Base-by-base conservation (phyloP, 2,888 invertebrate genomes). In the Pantelozetes paolii region DNA sequence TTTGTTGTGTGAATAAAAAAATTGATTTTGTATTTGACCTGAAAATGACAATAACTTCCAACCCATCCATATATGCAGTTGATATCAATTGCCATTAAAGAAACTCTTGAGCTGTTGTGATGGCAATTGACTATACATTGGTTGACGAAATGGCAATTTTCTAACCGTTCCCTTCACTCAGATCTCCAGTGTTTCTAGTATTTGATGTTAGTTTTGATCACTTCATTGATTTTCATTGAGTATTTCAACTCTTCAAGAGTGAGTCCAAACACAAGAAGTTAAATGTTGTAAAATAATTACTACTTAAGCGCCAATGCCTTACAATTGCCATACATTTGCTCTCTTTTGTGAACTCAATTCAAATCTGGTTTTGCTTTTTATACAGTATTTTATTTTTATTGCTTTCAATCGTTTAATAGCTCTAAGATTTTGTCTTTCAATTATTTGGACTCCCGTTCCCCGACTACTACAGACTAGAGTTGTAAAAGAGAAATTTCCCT, bases 191-290 rank as follows among this genome's bases (percentile, higher is more conserved):
- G 32, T 64, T 64, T 30, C n/a, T 15, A 18, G 18, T 36, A 67
- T 36, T 67, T 40, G 67, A 42, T 32, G 32, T 67, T 26, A n/a
- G 42, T 28, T 67, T 26, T 67, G 67, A 67, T 40, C 67, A 67
- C 23, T 67, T 67, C 67, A 67, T 67, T 67, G 67, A 67, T 67
- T 67, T 67, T 67, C 67, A 67, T 67, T 42, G 67, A 67, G 67
- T 42, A 20, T 67, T 42, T 62, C 62, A 32, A 62, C 32, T 30
- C 20, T 20, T 54, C 28, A 62, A 30, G 30, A 62, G 5, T 62
- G 15, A 18, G 6, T 11, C 45, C 15, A 18, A 45, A 45, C 45
- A 15, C 32, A 67, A 42, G 67, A 42, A 67, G 67, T 67, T 67
- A 67, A 67, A 67, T 67, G 67, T 67, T 67, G 40, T 67, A 67